Base-by-base conservation (phyloP, 1,140 invertebrate genomes). In the Ridgeia piscesae region DNA sequence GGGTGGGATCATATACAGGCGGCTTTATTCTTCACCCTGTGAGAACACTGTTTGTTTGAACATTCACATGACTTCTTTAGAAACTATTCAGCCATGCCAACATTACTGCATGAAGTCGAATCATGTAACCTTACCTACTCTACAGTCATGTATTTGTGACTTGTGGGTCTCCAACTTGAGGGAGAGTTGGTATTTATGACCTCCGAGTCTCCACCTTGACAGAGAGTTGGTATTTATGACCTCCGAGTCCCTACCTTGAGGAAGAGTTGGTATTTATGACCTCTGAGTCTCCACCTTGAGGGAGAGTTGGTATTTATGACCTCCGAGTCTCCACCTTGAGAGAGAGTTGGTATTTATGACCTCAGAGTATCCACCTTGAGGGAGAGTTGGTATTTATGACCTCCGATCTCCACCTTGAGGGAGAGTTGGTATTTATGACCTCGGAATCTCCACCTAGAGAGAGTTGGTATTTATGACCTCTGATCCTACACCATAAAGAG, bases 331-430 rank as follows among this genome's bases (percentile, higher is more conserved):
- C 96, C 34, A 96, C 94, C 93, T 96, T 95, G 92, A 96, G 96
- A 9, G 98, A 98, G 95, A 98, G 96, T 94, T 97, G 97, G 17
- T 77, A 77, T 77, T 77, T 27, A 8, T 77, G 14, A 77, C 27
- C 58, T 77, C 48, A 8, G 0, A 11, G 21, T 50, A 50, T 50
- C 58, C 58, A 77, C 2, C 58, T 77, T 77, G 27, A 21, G 17
- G 27, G 58, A 77, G 17, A 77, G 58, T 8, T 77, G 27, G 89
- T 89, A 33, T 33, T 34, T 89, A 4, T 33, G n/a, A 89, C 89
- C 89, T 34, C n/a, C 89, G 14, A 33, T 89, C 34, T 89, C n/a
- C 14, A 89, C 4, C n/a, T 89, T 89, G 14, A 4, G 89, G 14
- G n/a, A 33, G n/a, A 33, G n/a, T 4, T 89, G 89, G 89, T 33